A percentile compares a stretch with the other conserved stretches of the same genome.
phyloP scores from a whole-genome alignment of 2,888 invertebrate genomes.

The Ctena decussata region DNA sequence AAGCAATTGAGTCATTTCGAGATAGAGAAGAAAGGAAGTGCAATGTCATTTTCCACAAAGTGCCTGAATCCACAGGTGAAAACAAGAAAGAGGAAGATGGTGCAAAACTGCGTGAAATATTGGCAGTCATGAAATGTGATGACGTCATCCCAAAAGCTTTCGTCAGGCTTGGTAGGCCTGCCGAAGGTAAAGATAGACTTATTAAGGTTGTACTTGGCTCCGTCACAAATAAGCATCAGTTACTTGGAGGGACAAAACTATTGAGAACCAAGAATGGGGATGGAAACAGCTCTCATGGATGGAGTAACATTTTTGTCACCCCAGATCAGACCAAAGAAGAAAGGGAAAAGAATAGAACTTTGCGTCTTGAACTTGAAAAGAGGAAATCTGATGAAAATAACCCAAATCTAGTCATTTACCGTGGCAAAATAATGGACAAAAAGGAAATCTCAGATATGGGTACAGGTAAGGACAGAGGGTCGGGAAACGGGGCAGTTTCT shows the following conservation, averaged over 20 bases:
- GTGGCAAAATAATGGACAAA: conserved; percentile 14
- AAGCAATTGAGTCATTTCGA: conserved; percentile 5
- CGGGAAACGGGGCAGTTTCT: neutral
- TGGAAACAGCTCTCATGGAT: neutral
- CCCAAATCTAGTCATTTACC: conserved; percentile 7
- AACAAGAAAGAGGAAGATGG: conserved; percentile 10
- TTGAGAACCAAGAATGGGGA: conserved; percentile 6
- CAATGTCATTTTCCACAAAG: conserved; percentile 31
- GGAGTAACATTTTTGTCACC: conserved; percentile 22
- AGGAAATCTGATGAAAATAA: conserved; percentile 8
- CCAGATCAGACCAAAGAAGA: conserved; percentile 23
- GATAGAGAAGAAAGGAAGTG: conserved; percentile 31
- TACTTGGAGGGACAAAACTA: conserved; percentile 15
- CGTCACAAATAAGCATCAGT: neutral
- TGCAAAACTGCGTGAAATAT: neutral
- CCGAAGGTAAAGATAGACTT: neutral
- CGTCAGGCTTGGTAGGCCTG: conserved; percentile 18
- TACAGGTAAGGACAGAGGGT: neutral
- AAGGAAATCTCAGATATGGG: neutral
- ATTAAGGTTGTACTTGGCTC: conserved; percentile 13
- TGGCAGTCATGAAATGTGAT: neutral
- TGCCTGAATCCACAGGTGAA: conserved; percentile 6
- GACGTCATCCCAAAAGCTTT: neutral
- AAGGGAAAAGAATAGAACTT: neutral
- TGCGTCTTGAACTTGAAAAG: conserved; percentile 4